Base-by-base conservation (phyloP, 1,140 invertebrate genomes). In the Sarcophaga peregrina region DNA sequence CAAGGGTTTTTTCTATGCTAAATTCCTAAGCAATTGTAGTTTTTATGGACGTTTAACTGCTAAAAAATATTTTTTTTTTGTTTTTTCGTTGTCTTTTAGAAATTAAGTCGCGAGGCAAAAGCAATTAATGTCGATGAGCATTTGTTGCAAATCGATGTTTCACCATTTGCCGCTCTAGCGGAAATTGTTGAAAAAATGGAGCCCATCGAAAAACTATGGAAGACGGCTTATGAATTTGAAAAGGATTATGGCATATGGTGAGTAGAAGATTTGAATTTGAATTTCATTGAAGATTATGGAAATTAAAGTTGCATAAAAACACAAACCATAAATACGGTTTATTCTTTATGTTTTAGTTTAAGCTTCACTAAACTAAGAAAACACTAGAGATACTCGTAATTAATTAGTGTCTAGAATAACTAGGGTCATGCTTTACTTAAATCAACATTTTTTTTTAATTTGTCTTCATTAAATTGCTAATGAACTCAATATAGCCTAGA, bases 171-270 rank as follows among this genome's bases (percentile, higher is more conserved):
- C 46, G 92, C 93, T 73, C 90, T 99, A 8, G 92, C 94, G 50
- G 91, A 92, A 83, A 97, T 98, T 94, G 91, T 97, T 58, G 90
- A 92, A 4, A 92, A 94, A 50, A 94, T 98, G 74, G 97, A 98
- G 74, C 97, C 96, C 7, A 97, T 97, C 90, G 94, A 97, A 86
- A 96, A 95, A 86, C 92, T 99, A 11, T 99, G 98, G 98, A 95
- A 96, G 85, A 98, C 96, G 0, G 95, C 96, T 0, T 93, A 94
- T 83, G 93, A 94, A 85, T 99, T 98, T 91, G 94, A 97, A 86
- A 92, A 94, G 82, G 95, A 96, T 86, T 96, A 98, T 88, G 95
- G 96, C 75, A 92, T 92, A 86, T 97, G 96, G 96, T 94, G 90
- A 90, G 90, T 25, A 0, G 17, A 8, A 68, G 20, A 20, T n/a